A percentile compares a stretch with the other conserved stretches of the same genome.
Evolutionary conservation across 23 tunicate genomes (phyloP).

Genomic region (Ascidia mentula): DNA sequence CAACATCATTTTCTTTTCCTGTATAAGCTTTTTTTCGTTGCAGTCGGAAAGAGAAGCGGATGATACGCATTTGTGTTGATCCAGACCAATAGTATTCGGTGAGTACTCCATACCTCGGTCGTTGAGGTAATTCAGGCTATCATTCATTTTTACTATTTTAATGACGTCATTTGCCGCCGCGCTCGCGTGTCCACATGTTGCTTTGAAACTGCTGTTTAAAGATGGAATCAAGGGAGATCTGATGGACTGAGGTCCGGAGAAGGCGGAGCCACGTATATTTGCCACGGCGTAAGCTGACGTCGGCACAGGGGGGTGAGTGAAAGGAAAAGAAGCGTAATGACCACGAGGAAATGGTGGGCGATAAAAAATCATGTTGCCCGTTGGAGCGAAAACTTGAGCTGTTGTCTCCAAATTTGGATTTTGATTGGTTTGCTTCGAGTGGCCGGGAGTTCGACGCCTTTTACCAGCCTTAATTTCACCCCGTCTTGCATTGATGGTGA

Average conservation of each 20-base stretch:
- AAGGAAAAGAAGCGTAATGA: background rate
- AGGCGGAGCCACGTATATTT: background rate
- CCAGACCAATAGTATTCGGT: background rate
- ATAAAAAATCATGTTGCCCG: background rate
- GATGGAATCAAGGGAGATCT: background rate
- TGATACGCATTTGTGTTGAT: background rate
- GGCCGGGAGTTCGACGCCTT: background rate
- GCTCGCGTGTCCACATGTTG: background rate
- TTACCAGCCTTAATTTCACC: background rate
- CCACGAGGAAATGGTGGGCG: conserved; percentile 4
- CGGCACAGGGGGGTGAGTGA: background rate
- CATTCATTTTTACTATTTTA: background rate
- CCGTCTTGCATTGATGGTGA: background rate
- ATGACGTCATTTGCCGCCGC: background rate
- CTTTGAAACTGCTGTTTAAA: background rate
- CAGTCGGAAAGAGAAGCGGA: background rate
- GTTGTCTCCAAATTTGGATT: too few relatives aligned
- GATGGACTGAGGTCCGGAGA: background rate
- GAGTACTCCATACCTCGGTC: background rate
- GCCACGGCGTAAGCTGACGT: background rate
- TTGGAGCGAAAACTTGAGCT: background rate
- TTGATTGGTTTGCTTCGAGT: background rate
- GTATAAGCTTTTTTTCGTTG: background rate
- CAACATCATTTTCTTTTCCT: background rate
- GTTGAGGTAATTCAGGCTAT: background rate